Evolutionary conservation across 2,113 vertebrate species (phyloP).

Genomic region (Panthera uncia): DNA sequence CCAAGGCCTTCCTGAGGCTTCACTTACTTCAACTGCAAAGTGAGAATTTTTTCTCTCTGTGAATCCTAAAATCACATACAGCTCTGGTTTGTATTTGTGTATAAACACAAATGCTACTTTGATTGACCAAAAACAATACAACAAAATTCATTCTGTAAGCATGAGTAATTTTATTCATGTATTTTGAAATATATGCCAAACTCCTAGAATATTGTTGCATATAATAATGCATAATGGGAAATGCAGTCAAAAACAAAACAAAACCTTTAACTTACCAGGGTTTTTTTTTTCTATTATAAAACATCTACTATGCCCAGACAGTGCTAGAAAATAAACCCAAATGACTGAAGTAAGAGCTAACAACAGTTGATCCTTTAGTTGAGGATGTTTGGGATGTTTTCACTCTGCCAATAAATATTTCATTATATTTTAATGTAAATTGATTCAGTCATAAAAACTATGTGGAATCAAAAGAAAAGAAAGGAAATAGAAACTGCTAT

Average conservation of each 20-base stretch:
- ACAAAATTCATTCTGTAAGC: neutral
- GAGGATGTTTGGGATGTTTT: conserved; percentile 17
- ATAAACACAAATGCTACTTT: conserved; percentile 31
- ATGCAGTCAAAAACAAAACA: neutral
- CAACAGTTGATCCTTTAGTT: conserved; percentile 34
- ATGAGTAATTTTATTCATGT: conserved; percentile 8
- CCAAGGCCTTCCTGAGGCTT: neutral
- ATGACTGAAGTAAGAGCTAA: conserved; percentile 21
- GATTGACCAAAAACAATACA: conserved; percentile 29
- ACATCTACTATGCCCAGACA: neutral
- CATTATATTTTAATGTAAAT: conserved; percentile 44
- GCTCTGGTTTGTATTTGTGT: neutral
- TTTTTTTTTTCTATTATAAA: conserved; percentile 17
- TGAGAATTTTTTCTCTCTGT: conserved; percentile 31
- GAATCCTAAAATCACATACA: conserved; percentile 28
- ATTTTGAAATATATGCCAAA: conserved; percentile 55
- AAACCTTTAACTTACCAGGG: neutral
- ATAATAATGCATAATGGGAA: conserved; percentile 2
- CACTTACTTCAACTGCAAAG: conserved; percentile 6
- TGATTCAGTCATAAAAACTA: conserved; percentile 22
- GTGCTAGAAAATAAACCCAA: conserved; percentile 19
- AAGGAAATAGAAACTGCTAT: neutral
- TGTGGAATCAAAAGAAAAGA: conserved; percentile 23
- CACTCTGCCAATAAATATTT: conserved; percentile 34
- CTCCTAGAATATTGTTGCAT: conserved; percentile 6